These are phyloP conservation scores for Hermodice carunculata DNA, from an alignment of 2,888 invertebrate species.

Conservation along the genomic window DNA sequence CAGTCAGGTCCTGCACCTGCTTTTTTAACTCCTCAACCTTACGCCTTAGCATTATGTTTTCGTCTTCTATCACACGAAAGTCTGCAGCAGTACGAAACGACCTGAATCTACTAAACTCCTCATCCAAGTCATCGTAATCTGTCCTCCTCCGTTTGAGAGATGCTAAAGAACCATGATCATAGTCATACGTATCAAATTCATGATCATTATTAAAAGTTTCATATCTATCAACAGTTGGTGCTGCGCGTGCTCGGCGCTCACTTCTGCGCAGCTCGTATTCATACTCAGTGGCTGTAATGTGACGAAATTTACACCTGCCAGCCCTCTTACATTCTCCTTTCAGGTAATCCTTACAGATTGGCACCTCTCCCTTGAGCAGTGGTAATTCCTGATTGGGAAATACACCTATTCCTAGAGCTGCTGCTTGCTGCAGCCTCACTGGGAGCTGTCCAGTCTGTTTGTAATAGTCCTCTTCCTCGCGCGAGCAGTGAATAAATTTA, in stretches of 20 bases:
- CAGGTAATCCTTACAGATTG: conserved; percentile 76
- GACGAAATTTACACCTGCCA: conserved; percentile 72
- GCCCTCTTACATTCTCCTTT: conserved; percentile 75
- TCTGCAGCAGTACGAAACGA: conserved; percentile 7
- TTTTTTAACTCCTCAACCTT: conserved; percentile 80
- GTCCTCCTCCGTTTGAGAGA: no score
- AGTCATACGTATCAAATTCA: conserved; percentile 2
- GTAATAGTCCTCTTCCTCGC: conserved; percentile 81
- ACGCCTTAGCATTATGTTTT: conserved; percentile 78
- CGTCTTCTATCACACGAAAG: conserved; percentile 74
- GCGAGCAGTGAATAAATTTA: conserved; percentile 82
- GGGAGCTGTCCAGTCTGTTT: conserved; percentile 81
- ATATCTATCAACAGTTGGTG: neutral
- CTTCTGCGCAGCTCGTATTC: conserved; percentile 30
- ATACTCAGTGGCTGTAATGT: conserved; percentile 51
- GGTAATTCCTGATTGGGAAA: conserved; percentile 52
- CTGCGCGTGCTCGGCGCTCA: conserved; percentile 4
- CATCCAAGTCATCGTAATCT: no score
- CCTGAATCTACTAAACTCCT: no score
- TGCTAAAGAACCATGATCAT: no score
- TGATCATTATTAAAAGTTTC: neutral
- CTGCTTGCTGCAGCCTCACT: conserved; percentile 64
- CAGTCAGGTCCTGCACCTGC: conserved; percentile 79
- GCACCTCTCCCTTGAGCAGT: conserved; percentile 56
- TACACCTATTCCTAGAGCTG: conserved; percentile 59